A percentile compares a stretch with the other conserved stretches of the same genome.
These are phyloP conservation scores for Rhynchopsitta pachyrhyncha DNA, from an alignment of 2,113 vertebrate genomes.

Conservation along the genomic window DNA sequence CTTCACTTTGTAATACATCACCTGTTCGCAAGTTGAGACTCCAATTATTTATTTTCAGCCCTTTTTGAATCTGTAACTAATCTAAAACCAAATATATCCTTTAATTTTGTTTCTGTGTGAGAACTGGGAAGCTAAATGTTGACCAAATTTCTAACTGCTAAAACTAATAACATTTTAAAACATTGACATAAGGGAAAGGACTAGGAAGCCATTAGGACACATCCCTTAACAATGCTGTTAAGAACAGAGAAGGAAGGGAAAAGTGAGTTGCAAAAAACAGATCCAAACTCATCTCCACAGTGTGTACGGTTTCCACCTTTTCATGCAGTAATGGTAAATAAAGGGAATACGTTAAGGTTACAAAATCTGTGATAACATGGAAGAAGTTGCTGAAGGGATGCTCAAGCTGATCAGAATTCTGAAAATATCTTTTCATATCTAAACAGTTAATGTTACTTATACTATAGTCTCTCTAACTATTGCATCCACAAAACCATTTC, in stretches of 20 bases:
- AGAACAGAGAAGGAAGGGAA: neutral
- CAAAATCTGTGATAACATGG: neutral
- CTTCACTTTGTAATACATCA: neutral
- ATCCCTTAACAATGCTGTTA: neutral
- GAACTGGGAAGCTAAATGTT: neutral
- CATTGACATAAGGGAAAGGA: neutral
- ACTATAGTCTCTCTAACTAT: fast-evolving
- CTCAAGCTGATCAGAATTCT: neutral
- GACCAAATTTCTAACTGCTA: neutral
- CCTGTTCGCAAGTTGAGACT: neutral
- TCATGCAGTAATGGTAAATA: neutral
- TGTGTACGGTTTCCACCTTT: neutral
- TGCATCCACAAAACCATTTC: neutral
- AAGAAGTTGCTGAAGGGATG: neutral
- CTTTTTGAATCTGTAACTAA: neutral
- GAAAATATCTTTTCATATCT: neutral
- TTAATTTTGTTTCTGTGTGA: neutral
- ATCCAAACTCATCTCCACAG: neutral
- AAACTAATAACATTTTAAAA: slow-evolving; percentile 23
- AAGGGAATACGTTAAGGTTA: neutral
- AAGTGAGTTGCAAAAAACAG: neutral
- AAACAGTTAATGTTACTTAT: neutral
- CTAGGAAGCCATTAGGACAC: neutral
- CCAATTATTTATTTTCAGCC: slow-evolving; percentile 7
- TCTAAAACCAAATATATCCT: slow-evolving; percentile 31